Conservation (phyloP, 2,113 vertebrate genomes). For the Ibidorhyncha struthersii region DNA sequence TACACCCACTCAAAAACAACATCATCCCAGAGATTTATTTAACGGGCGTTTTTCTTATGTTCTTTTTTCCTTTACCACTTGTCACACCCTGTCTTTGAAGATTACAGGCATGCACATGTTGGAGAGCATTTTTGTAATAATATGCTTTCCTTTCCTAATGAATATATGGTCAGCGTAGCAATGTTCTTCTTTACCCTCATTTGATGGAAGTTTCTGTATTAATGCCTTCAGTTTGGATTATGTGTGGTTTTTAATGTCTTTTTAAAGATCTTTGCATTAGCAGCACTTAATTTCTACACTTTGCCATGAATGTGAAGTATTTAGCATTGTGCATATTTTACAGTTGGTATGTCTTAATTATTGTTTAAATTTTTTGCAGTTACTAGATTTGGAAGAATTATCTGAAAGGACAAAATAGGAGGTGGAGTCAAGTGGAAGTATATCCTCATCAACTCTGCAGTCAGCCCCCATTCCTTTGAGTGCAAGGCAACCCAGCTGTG, state of each 20-base stretch:
- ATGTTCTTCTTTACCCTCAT: background rate
- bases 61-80: background rate
- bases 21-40: background rate
- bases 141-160: background rate
- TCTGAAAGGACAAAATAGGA: slow-evolving; percentile 27
- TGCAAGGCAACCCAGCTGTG: slow-evolving; percentile 69
- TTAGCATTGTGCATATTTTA: slow-evolving; percentile 1
- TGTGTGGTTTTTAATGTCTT: background rate
- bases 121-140: background rate
- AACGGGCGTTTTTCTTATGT: background rate
- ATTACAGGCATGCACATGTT: background rate
- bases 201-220: background rate
- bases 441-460: slow-evolving; percentile 61
- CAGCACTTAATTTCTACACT: background rate
- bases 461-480: slow-evolving; percentile 47
- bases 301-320: background rate
- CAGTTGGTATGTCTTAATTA: background rate
- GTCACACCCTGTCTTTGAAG: background rate
- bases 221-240: background rate
- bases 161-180: background rate
- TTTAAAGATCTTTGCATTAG: background rate
- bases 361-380: slow-evolving; percentile 25
- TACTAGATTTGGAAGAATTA: slow-evolving; percentile 35
- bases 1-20: background rate
- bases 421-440: slow-evolving; percentile 59